phyloP scores from a whole-genome alignment of 1,140 invertebrate genomes.

The Copidosoma floridanum region DNA sequence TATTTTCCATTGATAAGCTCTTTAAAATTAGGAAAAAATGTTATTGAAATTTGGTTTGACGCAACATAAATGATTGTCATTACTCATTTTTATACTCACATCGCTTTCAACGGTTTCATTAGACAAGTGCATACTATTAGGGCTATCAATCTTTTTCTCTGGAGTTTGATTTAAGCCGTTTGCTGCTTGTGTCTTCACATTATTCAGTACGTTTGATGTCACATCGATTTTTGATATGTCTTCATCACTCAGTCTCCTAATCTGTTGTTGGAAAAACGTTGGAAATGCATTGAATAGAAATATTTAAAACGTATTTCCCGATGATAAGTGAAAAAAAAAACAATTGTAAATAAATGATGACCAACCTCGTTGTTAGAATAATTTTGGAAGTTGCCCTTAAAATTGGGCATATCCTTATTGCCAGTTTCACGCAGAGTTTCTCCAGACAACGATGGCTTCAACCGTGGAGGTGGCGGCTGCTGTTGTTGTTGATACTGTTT shows the following conservation, averaged over 20 bases:
- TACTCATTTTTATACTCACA: slow-evolving; percentile 35
- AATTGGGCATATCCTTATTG: slow-evolving; percentile 56
- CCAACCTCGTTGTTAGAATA: slow-evolving; percentile 51
- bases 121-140: slow-evolving; percentile 39
- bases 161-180: slow-evolving; percentile 53
- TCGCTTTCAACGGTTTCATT: slow-evolving; percentile 46
- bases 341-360: too few species aligned
- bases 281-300: too few species aligned
- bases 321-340: slow-evolving; percentile 17
- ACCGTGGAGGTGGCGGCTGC: slow-evolving; percentile 42
- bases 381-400: slow-evolving; percentile 52
- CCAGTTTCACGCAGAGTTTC: slow-evolving; percentile 51
- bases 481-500: slow-evolving; percentile 38
- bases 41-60: not conserved
- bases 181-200: slow-evolving; percentile 42
- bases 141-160: slow-evolving; percentile 46
- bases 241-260: slow-evolving; percentile 59
- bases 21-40: slow-evolving; percentile 25
- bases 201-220: slow-evolving; percentile 48
- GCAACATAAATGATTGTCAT: slow-evolving; percentile 7
- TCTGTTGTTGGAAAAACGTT: slow-evolving; percentile 44
- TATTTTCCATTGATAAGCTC: slow-evolving; percentile 37
- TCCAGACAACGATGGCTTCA: slow-evolving; percentile 41
- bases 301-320: too few species aligned
- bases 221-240: slow-evolving; percentile 57